Conservation (phyloP, 1,140 invertebrate species). For the Lepidurus arcticus region DNA sequence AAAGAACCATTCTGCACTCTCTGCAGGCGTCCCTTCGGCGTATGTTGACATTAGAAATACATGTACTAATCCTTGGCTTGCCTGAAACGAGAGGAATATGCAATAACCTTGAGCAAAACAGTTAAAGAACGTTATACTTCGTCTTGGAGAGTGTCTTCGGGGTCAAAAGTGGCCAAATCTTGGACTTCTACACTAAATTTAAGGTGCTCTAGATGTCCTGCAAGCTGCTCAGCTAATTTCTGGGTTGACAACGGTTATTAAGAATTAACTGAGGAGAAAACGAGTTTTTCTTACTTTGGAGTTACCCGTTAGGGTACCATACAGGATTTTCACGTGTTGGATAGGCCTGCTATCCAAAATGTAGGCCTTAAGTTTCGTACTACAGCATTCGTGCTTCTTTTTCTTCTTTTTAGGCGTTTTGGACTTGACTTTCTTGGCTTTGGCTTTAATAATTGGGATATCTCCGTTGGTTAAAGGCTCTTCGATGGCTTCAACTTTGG, state of each 20-base stretch:
- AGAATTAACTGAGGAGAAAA: neutral
- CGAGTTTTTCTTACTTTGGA: conserved; percentile 41
- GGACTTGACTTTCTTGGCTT: conserved; percentile 11
- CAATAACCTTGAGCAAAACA: conserved; percentile 22
- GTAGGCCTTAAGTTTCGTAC: conserved; percentile 28
- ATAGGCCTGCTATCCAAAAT: conserved; percentile 26
- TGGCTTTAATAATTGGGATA: conserved; percentile 24
- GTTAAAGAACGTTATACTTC: conserved; percentile 39
- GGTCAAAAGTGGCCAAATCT: conserved; percentile 46
- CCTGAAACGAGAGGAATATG: conserved; percentile 31
- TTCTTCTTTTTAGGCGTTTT: conserved; percentile 29
- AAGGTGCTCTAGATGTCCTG: conserved; percentile 37
- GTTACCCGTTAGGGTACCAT: conserved; percentile 47
- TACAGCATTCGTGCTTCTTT: conserved; percentile 32
- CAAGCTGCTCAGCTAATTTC: conserved; percentile 41
- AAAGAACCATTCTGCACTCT: conserved; percentile 50
- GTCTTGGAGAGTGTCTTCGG: conserved; percentile 44
- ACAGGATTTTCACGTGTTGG: conserved; percentile 43
- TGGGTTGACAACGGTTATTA: conserved; percentile 23
- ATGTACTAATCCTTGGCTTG: conserved; percentile 34
- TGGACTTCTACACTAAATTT: conserved; percentile 40
- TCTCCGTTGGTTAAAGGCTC: neutral
- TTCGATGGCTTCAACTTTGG: neutral
- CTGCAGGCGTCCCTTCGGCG: conserved; percentile 51
- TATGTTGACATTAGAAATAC: conserved; percentile 56